These are phyloP conservation scores for Meiosimyza decipiens DNA, from an alignment of 2,888 invertebrate genomes.

Conservation along the genomic window DNA sequence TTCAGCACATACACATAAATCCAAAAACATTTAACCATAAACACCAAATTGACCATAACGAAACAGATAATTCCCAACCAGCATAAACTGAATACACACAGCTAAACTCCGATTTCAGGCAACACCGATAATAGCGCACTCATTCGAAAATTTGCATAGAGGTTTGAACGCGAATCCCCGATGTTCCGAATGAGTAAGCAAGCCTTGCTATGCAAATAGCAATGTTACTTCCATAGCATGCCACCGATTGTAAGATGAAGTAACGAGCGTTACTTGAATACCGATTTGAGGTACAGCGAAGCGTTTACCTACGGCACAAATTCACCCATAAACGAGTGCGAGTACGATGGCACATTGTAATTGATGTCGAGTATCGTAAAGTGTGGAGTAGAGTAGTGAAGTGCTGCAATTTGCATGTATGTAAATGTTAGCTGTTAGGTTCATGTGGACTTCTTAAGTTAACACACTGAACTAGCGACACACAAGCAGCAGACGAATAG, in stretches of 20 bases:
- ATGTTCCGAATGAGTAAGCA: constrained; percentile 20
- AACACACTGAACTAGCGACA: constrained; percentile 27
- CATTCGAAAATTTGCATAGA: too few species aligned
- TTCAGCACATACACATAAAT: too few species aligned
- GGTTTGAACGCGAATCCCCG: not conserved
- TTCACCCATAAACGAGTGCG: constrained; percentile 1
- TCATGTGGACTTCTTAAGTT: not conserved
- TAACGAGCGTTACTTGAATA: not conserved
- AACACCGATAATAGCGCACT: not conserved
- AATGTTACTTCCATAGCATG: not conserved
- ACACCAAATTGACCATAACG: constrained; percentile 3
- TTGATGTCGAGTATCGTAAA: not conserved
- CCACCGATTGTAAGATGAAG: not conserved
- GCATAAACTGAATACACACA: not conserved
- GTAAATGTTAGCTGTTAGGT: too few species aligned
- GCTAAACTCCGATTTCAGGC: not conserved
- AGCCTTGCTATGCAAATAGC: constrained; percentile 17
- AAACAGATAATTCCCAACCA: too few species aligned
- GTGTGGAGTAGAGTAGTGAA: not conserved
- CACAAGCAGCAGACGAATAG: not conserved
- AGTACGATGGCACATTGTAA: not conserved
- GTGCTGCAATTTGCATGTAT: not conserved
- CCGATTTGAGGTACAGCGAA: not conserved
- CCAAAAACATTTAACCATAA: not conserved
- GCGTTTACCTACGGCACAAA: not conserved